Conservation (phyloP, 2,797 vertebrate genomes). For the Aldrovandia affinis region DNA sequence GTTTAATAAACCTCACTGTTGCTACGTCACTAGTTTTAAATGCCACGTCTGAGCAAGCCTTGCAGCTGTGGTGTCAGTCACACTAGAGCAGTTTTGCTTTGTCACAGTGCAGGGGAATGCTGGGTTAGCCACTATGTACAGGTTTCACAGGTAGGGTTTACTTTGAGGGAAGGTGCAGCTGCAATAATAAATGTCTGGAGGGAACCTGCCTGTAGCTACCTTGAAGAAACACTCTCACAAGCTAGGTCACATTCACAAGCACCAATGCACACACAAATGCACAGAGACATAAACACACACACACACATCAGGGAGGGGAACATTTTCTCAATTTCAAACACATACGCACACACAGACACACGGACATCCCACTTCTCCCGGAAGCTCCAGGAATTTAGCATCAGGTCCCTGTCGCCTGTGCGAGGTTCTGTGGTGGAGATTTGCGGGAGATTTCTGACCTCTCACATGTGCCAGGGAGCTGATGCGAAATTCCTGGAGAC, state of each 20-base stretch:
- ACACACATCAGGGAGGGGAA: background rate
- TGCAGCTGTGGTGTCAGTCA: background rate
- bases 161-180: background rate
- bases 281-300: background rate
- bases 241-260: background rate
- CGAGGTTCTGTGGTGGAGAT: no score
- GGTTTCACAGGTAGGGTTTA: background rate
- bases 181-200: background rate
- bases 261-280: background rate
- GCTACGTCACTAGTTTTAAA: background rate
- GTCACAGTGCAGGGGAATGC: background rate
- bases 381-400: no score
- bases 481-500: no score
- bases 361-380: background rate
- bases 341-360: background rate
- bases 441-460: no score
- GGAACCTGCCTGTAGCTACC: background rate
- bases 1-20: background rate
- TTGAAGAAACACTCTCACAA: background rate
- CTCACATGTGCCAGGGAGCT: no score
- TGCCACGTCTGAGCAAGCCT: background rate
- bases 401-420: no score
- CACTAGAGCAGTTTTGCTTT: background rate
- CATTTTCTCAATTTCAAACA: no score
- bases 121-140: background rate